phyloP scores from a whole-genome alignment of 2,113 vertebrate genomes.

The Cololabis saira region DNA sequence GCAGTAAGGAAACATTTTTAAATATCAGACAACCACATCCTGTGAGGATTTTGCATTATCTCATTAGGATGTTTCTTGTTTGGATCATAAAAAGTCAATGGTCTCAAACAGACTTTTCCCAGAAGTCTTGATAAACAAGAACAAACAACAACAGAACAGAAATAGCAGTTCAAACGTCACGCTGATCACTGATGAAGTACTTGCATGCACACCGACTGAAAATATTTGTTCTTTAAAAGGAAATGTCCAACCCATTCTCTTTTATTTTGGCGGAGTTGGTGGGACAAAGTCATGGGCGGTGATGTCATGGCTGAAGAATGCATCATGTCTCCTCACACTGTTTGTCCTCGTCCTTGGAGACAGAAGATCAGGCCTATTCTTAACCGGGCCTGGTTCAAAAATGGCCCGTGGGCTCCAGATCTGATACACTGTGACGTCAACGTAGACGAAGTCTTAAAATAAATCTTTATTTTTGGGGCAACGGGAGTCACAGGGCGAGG shows the following conservation, averaged over 20 bases:
- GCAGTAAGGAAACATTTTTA: conserved; percentile 41
- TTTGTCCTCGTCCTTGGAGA: conserved; percentile 61
- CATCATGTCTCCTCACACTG: conserved; percentile 48
- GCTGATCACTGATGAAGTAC: not conserved
- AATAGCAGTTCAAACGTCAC: not conserved
- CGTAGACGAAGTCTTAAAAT: too few relatives aligned
- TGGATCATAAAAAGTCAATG: not conserved
- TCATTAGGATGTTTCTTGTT: conserved; percentile 22
- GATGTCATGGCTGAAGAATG: conserved; percentile 62
- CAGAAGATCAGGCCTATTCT: conserved; percentile 54
- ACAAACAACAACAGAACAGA: too few relatives aligned
- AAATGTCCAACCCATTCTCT: conserved; percentile 26
- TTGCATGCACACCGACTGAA: too few relatives aligned
- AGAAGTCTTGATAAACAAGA: not conserved
- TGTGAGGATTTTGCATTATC: conserved; percentile 14
- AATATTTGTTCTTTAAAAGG: conserved; percentile 27
- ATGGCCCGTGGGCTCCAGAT: conserved; percentile 40
- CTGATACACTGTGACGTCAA: conserved; percentile 17
- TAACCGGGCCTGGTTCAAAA: conserved; percentile 47
- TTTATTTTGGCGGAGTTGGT: conserved; percentile 54
- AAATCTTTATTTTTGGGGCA: too few relatives aligned
- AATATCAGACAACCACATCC: conserved; percentile 12
- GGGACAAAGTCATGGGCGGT: conserved; percentile 56
- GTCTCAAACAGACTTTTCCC: conserved; percentile 29
- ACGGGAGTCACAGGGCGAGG: too few relatives aligned